Conservation (phyloP, 1,140 invertebrate genomes). For the Conus betulinus region DNA sequence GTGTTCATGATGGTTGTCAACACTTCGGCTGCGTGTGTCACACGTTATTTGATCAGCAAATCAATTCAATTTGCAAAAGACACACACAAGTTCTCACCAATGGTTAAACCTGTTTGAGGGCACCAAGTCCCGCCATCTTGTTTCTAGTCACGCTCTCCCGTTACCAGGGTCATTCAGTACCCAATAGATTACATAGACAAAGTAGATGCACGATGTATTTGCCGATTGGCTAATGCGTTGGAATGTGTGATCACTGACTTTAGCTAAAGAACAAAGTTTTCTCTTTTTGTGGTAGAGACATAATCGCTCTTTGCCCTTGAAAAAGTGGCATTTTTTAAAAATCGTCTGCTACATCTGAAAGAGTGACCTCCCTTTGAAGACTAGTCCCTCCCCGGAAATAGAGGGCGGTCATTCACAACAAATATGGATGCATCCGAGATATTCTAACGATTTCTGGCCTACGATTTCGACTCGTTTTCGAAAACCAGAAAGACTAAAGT, state of each 20-base stretch:
- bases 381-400: slow-evolving; percentile 22
- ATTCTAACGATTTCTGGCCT: neutral
- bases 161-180: slow-evolving; percentile 42
- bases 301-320: neutral
- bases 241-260: neutral
- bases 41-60: neutral
- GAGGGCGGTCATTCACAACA: slow-evolving; percentile 23
- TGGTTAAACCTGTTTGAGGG: neutral
- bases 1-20: too few species aligned
- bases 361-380: neutral
- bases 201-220: neutral
- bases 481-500: neutral
- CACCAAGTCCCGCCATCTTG: slow-evolving; percentile 46
- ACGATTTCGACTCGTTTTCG: neutral
- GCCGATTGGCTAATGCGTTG: neutral
- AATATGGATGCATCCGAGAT: slow-evolving; percentile 25
- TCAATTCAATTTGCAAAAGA: neutral
- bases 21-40: too few species aligned
- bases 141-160: slow-evolving; percentile 49
- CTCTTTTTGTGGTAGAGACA: neutral
- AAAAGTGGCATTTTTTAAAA: neutral
- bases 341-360: neutral
- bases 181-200: neutral
- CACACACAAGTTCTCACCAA: too few species aligned
- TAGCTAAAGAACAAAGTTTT: neutral